These are phyloP conservation scores for Coronaproctus castanopsis DNA, from an alignment of 2,888 invertebrate species.

Conservation along the genomic window DNA sequence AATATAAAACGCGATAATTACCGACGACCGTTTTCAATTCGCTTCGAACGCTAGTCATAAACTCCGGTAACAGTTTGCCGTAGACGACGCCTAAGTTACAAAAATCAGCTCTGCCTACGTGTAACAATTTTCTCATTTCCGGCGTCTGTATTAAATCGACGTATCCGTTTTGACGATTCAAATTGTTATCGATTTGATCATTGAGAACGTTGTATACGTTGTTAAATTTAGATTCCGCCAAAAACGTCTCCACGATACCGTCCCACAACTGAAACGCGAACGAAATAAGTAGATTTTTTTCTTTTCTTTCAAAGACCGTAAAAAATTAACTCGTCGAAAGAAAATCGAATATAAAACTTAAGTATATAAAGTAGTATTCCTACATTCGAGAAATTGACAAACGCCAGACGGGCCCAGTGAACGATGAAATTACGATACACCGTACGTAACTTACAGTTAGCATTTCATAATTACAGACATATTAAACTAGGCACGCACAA, in stretches of 20 bases:
- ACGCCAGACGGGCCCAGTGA: no score
- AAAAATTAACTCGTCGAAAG: no score
- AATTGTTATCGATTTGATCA: constrained; percentile 11
- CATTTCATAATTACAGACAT: no score
- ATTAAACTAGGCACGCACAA: no score
- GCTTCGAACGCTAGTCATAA: constrained; percentile 59
- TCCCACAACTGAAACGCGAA: constrained; percentile 16
- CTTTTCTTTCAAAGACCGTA: no score
- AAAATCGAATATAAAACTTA: no score
- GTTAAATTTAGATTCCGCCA: constrained; percentile 14
- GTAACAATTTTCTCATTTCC: constrained; percentile 35
- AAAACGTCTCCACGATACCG: constrained; percentile 15
- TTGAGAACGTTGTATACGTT: constrained; percentile 17
- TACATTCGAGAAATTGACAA: no score
- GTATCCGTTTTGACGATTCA: constrained; percentile 15
- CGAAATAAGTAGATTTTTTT: no score
- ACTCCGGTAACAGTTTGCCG: constrained; percentile 47
- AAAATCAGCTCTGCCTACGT: constrained; percentile 62
- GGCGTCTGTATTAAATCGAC: constrained; percentile 17
- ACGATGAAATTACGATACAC: no score
- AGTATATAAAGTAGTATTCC: no score
- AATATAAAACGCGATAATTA: constrained; percentile 50
- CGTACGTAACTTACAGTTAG: no score
- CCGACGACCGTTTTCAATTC: constrained; percentile 32
- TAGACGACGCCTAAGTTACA: constrained; percentile 38